Conservation (phyloP, 2,888 invertebrate species). For the Agrilus mali region DNA sequence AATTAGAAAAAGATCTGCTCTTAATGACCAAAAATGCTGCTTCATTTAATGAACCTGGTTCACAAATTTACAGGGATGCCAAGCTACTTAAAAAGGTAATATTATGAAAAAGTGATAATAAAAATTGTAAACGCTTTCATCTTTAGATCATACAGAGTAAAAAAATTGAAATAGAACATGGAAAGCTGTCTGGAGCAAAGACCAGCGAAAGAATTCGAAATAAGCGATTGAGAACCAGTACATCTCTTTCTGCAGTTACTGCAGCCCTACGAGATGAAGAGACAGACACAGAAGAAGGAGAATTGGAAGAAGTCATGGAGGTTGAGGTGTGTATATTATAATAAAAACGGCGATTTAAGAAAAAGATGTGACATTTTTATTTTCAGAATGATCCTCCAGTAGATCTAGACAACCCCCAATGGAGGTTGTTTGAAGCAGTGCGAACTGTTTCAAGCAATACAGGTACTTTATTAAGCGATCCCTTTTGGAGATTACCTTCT, state of each 20-base stretch:
- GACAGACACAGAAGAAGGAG: constrained; percentile 47
- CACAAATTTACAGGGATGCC: constrained; percentile 92
- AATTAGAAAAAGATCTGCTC: constrained; percentile 81
- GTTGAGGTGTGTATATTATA: constrained; percentile 26
- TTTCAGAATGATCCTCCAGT: constrained; percentile 18
- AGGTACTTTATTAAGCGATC: constrained; percentile 79
- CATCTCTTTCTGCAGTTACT: constrained; percentile 45
- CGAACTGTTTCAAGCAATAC: constrained; percentile 46
- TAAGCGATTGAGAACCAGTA: constrained; percentile 39
- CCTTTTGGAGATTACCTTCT: constrained; percentile 87
- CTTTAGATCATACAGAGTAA: constrained; percentile 49
- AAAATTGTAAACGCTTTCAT: constrained; percentile 2
- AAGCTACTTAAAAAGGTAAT: constrained; percentile 73
- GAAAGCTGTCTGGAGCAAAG: constrained; percentile 48
- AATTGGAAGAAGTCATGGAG: constrained; percentile 36
- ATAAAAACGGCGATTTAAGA: neutral
- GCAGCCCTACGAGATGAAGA: constrained; percentile 52
- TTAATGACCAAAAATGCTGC: constrained; percentile 93
- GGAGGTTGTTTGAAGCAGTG: constrained; percentile 82
- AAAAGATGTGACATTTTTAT: constrained; percentile 31
- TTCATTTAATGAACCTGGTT: constrained; percentile 91
- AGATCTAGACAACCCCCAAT: constrained; percentile 64
- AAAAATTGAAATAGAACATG: constrained; percentile 61
- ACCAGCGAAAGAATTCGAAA: constrained; percentile 58
- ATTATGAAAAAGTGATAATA: too few relatives aligned